These are phyloP conservation scores for Aphodius granarius DNA, from an alignment of 2,888 invertebrate species.

Conservation along the genomic window DNA sequence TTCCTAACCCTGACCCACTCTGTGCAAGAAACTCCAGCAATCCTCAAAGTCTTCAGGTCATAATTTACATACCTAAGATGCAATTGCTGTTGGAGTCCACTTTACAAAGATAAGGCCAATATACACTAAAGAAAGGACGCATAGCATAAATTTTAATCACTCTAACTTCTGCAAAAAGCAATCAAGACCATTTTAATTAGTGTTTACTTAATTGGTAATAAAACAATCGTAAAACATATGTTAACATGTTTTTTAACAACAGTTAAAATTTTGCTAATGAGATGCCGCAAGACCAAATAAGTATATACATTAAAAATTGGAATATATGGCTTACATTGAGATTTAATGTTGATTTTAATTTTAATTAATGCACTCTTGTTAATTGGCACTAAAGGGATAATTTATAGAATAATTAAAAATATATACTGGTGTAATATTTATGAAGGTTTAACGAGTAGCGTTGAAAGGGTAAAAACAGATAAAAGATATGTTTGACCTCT, in stretches of 20 bases:
- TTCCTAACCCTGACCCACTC: constrained; percentile 7
- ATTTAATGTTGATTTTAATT: background rate
- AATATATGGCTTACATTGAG: background rate
- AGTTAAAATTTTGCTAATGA: background rate
- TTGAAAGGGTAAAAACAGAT: no score
- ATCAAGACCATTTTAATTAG: background rate
- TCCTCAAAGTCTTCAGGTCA: constrained; percentile 3
- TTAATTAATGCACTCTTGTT: background rate
- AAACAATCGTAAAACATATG: background rate
- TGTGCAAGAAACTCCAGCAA: background rate
- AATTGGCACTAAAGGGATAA: no score
- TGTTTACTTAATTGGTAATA: background rate
- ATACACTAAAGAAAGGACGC: background rate
- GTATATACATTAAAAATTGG: background rate
- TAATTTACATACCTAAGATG: background rate
- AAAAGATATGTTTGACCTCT: no score
- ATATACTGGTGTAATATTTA: no score
- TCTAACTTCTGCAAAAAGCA: background rate
- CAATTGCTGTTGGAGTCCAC: background rate
- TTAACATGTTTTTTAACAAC: background rate
- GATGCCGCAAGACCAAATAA: background rate
- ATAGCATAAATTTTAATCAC: background rate
- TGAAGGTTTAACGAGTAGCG: no score
- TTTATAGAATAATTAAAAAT: no score
- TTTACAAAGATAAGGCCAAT: background rate